phyloP scores from a whole-genome alignment of 2,888 invertebrate species.

The Lithosia quadra region DNA sequence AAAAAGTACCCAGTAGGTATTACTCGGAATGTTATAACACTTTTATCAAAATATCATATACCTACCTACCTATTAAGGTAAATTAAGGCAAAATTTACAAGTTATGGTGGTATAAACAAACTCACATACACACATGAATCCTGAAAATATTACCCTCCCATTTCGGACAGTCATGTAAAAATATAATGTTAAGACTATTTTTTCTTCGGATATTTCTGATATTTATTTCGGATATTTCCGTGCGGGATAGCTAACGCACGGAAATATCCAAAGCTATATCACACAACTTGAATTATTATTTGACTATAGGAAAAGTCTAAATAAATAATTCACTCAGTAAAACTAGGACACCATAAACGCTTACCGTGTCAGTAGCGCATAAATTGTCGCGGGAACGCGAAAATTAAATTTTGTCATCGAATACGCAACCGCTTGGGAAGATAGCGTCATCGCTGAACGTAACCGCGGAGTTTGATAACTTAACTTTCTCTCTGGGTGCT shows the following conservation, averaged over 20 bases:
- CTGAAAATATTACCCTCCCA: neutral
- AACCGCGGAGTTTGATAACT: slow-evolving; percentile 85
- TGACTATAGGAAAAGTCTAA: slow-evolving; percentile 32
- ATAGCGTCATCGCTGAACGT: slow-evolving; percentile 83
- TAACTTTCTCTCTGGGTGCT: slow-evolving; percentile 79
- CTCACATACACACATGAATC: neutral
- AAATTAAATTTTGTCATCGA: slow-evolving; percentile 83
- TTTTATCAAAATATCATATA: neutral
- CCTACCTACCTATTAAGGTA: too few relatives aligned
- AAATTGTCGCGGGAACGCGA: slow-evolving; percentile 69
- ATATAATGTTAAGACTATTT: neutral
- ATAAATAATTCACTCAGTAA: slow-evolving; percentile 57
- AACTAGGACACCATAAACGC: slow-evolving; percentile 72
- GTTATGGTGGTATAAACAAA: neutral
- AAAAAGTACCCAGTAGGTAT: neutral
- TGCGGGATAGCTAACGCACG: too few relatives aligned
- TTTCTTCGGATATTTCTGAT: too few relatives aligned
- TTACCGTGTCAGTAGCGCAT: slow-evolving; percentile 83
- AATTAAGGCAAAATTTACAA: neutral
- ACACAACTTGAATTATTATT: slow-evolving; percentile 49
- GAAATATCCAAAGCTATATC: slow-evolving; percentile 55
- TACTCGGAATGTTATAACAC: neutral
- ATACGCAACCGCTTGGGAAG: slow-evolving; percentile 81
- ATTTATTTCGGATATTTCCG: too few relatives aligned
- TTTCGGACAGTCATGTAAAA: neutral